Percentiles rank a stretch among this genome's conserved stretches.
These are phyloP conservation scores for Aphodius granarius DNA, from an alignment of 2,888 invertebrate species.

Conservation along the genomic window DNA sequence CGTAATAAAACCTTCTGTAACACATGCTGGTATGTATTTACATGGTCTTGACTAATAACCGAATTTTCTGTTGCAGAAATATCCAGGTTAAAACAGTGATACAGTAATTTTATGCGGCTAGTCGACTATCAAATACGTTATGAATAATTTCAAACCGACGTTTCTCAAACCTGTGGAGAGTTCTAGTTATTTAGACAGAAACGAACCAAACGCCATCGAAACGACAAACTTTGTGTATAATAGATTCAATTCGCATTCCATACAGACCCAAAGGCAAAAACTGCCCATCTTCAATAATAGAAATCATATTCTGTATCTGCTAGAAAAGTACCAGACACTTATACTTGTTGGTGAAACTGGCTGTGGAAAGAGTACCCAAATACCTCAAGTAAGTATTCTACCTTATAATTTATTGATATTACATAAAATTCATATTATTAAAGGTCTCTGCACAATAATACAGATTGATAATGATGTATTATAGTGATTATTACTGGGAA, in stretches of 20 bases:
- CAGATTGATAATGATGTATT: no score
- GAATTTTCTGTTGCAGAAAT: neutral
- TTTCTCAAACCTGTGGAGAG: slow-evolving; percentile 51
- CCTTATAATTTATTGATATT: no score
- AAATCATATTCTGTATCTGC: slow-evolving; percentile 84
- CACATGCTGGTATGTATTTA: neutral
- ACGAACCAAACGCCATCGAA: slow-evolving; percentile 44
- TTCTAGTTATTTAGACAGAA: slow-evolving; percentile 50
- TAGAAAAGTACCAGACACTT: slow-evolving; percentile 89
- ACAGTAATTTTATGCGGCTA: neutral
- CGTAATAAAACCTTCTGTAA: neutral
- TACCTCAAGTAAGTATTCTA: slow-evolving; percentile 81
- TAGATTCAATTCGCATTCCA: slow-evolving; percentile 77
- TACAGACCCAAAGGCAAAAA: slow-evolving; percentile 81
- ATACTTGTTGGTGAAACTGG: slow-evolving; percentile 94
- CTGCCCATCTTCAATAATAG: slow-evolving; percentile 86
- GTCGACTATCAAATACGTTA: slow-evolving; percentile 31
- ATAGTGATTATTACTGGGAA: neutral
- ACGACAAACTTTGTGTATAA: slow-evolving; percentile 75
- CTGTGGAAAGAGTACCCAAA: slow-evolving; percentile 94
- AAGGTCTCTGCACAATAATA: no score
- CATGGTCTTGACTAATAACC: neutral
- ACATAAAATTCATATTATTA: no score
- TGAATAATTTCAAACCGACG: slow-evolving; percentile 52
- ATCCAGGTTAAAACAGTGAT: neutral